Evolutionary conservation across 2,888 invertebrate species (phyloP), one percentile per base, ranked within the genome.

Genomic region (Meiosimyza platycephala): DNA sequence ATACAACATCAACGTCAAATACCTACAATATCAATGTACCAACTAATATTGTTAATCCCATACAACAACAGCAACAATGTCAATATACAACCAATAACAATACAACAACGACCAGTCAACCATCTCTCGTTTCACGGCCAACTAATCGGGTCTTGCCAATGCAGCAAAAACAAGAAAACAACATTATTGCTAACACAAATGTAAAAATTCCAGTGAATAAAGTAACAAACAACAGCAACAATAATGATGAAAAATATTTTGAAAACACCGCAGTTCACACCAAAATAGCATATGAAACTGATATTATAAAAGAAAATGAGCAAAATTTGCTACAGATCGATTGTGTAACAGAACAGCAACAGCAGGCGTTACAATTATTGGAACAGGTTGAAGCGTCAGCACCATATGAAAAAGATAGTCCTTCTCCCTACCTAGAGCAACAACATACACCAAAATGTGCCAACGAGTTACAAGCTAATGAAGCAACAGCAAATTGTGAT

Each of bases 101-200:
- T 85, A 57, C 88, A 57, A 64, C 71, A 78, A 75, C 59, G 77
- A 66, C 62, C 66, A 47, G 51, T 51, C 60, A 64, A 22, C 63
- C 72, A 9, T 74, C 78, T 18, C 85, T 86, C 3, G 83, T 88
- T 12, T 88, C 88, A 85, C 88, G 94, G 73, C 94, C 94, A 57
- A 94, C 94, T 89, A 94, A 93, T 82, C 89, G 94, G 76, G 94
- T 94, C 2, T 82, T 94, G 67, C 94, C 94, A 12, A 91, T 94
- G 90, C 94, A 93, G 80, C 92, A 93, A 76, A 90, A 91, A 70
- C 89, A 90, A 78, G 90, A 90, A 55, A 72, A 70, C 55, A 72
- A 51, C 54, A 67, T 57, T 15, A 63, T 54, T 47, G 28, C 63
- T 6, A n/a, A 28, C 28, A 6, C 15, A 18, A 22, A 4, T 28